Base-by-base conservation (phyloP, 1,140 invertebrate species). In the Drosophila parvula region DNA sequence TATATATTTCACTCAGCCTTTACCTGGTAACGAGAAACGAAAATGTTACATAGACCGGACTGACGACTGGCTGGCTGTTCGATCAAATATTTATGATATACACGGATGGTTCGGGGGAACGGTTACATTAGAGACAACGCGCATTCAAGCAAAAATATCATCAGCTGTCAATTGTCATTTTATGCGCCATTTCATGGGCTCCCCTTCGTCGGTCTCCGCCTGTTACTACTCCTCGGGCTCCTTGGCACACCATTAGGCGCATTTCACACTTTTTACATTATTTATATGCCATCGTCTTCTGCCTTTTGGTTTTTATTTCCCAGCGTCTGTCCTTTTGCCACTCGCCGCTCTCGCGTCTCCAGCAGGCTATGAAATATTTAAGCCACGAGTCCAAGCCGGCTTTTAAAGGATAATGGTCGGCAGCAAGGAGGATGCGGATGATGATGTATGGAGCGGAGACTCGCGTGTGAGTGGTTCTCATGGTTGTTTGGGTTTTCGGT, bases 191-290 rank as follows among this genome's bases (percentile, higher is more conserved):
- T 89, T 84, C 78, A 43, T 40, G 58, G 56, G 55, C 47, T 76
- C n/a, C 56, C 41, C 57, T 47, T 16, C 10, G 45, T 59, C 60
- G n/a, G n/a, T n/a, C 22, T 22, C 36, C 44, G 50, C 34, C 30
- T 48, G 51, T 48, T 38, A 18, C 73, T 65, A 53, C 12, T 22
- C 44, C 44, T 3, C 44, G 69, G 63, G 50, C 81, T n/a, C n/a
- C n/a, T 78, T 75, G 79, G 81, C 81, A 89, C 81, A 63, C 84
- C 84, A 89, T 89, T 89, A 89, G 84, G 84, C 84, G 85, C 84
- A 76, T 89, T 89, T 84, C 84, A 84, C 85, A 89, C 84, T 89
- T 81, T 81, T 78, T 90, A 88, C 80, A 89, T 89, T 89, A 89
- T 89, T 89, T 89, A 89, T 89, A 70, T 78, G 71, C 44, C 73